A percentile compares a stretch with the other conserved stretches of the same genome.
Conservation (phyloP, 2,797 vertebrate genomes). For the Malacoraja senta region DNA sequence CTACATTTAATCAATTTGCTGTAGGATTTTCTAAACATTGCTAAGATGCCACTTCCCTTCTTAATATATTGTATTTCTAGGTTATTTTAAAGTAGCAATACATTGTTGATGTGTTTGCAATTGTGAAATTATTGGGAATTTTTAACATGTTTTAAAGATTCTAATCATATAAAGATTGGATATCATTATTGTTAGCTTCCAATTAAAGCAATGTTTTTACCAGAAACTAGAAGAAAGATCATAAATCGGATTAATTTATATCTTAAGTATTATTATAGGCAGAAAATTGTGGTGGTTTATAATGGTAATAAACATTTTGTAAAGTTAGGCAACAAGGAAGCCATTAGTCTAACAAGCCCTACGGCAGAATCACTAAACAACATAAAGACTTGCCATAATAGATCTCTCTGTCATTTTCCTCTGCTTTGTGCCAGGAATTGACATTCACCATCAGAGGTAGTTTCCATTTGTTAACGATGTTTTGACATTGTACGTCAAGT, state of each 20-base stretch:
- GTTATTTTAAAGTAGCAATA: background rate
- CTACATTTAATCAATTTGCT: slow-evolving; percentile 29
- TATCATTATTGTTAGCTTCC: background rate
- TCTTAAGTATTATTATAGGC: background rate
- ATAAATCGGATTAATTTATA: background rate
- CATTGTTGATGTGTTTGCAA: slow-evolving; percentile 4
- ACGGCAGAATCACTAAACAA: background rate
- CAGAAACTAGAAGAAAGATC: background rate
- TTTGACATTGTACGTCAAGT: background rate
- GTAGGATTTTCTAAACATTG: background rate
- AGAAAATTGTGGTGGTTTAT: background rate
- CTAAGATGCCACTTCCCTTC: background rate
- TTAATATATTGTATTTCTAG: slow-evolving; percentile 11
- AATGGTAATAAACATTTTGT: background rate
- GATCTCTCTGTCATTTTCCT: background rate
- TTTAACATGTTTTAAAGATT: background rate
- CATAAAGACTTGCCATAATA: background rate
- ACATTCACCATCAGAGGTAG: background rate
- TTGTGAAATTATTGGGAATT: slow-evolving; percentile 15
- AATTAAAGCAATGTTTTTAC: background rate
- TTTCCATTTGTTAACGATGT: background rate
- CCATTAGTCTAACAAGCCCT: background rate
- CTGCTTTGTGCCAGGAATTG: background rate
- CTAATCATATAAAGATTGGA: background rate
- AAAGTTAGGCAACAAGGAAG: background rate